Conservation (phyloP, 2,113 vertebrate species). For the Cygnus buccinator region DNA sequence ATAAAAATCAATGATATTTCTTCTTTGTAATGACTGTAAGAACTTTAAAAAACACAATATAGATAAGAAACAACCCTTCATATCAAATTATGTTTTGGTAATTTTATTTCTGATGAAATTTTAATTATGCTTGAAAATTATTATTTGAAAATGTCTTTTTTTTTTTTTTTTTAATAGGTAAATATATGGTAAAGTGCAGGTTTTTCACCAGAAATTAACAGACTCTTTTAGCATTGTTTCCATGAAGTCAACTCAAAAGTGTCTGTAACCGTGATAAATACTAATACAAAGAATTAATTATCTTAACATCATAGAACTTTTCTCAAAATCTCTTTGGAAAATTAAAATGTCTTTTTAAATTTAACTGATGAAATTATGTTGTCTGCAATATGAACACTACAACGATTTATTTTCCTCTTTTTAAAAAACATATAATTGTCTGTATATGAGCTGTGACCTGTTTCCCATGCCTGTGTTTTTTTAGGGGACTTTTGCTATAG, state of each 20-base stretch:
- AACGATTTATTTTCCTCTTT: neutral
- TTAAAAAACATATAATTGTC: neutral
- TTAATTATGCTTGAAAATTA: neutral
- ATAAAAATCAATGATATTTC: neutral
- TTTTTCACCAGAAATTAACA: neutral
- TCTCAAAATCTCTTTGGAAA: neutral
- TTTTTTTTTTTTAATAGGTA: neutral
- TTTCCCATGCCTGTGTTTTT: neutral
- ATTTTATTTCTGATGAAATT: neutral
- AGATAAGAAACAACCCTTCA: neutral
- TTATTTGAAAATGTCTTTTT: neutral
- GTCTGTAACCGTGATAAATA: neutral
- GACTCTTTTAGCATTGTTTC: neutral
- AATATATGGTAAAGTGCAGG: neutral
- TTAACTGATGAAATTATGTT: neutral
- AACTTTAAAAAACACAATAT: neutral
- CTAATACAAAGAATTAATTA: neutral
- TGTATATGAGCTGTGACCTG: neutral
- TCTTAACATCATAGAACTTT: neutral
- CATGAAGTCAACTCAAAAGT: neutral
- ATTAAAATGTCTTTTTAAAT: neutral
- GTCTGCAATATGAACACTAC: neutral
- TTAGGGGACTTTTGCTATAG: neutral
- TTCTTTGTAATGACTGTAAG: neutral
- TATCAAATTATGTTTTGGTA: neutral